These are phyloP conservation scores for Rotaria socialis DNA, from an alignment of 2,888 invertebrate genomes.

Conservation along the genomic window DNA sequence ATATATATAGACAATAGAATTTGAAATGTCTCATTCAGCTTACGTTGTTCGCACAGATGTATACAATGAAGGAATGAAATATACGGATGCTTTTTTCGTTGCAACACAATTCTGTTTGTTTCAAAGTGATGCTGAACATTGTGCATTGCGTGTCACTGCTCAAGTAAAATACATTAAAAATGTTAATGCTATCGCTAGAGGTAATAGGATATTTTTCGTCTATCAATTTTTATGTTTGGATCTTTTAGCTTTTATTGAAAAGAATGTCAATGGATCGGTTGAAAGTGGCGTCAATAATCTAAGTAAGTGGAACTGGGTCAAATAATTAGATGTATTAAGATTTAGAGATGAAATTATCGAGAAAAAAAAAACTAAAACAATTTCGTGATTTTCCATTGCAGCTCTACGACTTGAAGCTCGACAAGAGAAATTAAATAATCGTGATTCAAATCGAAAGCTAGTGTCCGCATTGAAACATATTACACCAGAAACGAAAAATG, in stretches of 20 bases:
- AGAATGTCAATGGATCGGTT: not conserved
- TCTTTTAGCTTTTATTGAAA: constrained; percentile 8
- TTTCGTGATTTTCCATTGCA: not conserved
- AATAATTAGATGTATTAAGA: not conserved
- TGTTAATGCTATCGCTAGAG: not conserved
- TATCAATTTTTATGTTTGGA: not conserved
- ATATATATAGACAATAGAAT: not conserved
- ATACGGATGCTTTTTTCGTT: constrained; percentile 20
- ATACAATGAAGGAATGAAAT: constrained; percentile 5
- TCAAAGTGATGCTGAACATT: not conserved
- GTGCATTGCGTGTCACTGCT: not conserved
- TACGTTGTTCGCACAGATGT: not conserved
- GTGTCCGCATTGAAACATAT: not conserved
- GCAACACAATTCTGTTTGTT: not conserved
- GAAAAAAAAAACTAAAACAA: too few species aligned
- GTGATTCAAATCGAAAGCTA: not conserved
- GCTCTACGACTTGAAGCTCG: not conserved
- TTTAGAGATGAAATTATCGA: too few species aligned
- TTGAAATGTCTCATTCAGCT: not conserved
- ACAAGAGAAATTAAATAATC: not conserved
- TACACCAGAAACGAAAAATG: not conserved
- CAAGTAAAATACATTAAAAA: constrained; percentile 8
- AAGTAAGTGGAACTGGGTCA: not conserved
- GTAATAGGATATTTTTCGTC: not conserved
- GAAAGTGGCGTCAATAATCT: not conserved